Evolutionary conservation across 2,888 invertebrate species (phyloP).

Genomic region (Adineta ricciae): DNA sequence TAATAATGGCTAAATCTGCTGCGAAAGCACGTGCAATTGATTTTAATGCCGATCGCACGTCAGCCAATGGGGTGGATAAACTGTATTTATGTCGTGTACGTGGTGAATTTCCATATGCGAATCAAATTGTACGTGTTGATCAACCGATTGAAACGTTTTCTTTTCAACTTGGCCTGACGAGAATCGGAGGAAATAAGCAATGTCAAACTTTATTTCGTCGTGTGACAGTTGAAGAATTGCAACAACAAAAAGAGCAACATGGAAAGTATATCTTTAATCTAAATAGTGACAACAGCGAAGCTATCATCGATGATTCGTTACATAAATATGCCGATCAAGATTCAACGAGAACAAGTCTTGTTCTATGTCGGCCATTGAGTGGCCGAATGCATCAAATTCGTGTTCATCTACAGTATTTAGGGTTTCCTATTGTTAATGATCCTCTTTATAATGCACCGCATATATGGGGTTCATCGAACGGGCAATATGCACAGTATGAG

Average conservation of each 20-base stretch:
- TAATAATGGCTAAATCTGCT: slow-evolving; percentile 69
- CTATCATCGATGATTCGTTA: neutral
- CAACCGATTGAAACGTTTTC: slow-evolving; percentile 85
- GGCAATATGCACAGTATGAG: slow-evolving; percentile 72
- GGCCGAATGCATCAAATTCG: slow-evolving; percentile 98
- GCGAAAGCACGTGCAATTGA: neutral
- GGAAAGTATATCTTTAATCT: neutral
- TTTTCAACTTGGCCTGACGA: slow-evolving; percentile 84
- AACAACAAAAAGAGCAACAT: neutral
- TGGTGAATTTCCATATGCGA: slow-evolving; percentile 46
- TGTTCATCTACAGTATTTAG: slow-evolving; percentile 91
- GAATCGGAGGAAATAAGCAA: slow-evolving; percentile 66
- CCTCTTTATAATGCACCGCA: slow-evolving; percentile 80
- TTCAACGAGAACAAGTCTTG: neutral
- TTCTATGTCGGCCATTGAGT: slow-evolving; percentile 63
- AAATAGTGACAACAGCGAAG: neutral
- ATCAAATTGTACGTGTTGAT: slow-evolving; percentile 70
- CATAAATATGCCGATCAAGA: neutral
- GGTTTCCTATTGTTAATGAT: slow-evolving; percentile 95
- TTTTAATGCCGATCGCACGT: slow-evolving; percentile 2
- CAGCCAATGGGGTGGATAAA: slow-evolving; percentile 69
- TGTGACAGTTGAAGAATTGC: slow-evolving; percentile 63
- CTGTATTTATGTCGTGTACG: slow-evolving; percentile 68
- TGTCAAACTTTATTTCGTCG: slow-evolving; percentile 81
- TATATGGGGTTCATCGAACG: slow-evolving; percentile 84